phyloP scores from a whole-genome alignment of 2,797 vertebrate species.

The Oreochromis grahami region DNA sequence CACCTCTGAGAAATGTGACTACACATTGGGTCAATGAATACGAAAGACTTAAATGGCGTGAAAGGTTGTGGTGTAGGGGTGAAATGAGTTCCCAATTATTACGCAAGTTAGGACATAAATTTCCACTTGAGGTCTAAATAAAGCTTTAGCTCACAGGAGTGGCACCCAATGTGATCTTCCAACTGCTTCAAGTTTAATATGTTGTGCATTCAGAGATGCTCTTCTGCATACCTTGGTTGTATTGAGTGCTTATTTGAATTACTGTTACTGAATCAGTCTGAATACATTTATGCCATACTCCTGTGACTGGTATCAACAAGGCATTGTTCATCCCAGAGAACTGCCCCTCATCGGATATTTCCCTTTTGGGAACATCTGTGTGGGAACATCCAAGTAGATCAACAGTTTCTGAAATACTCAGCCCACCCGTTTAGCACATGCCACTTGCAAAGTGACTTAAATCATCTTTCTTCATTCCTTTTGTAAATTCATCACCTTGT shows the following conservation, averaged over 20 bases:
- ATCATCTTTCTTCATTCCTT: not conserved
- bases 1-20: not conserved
- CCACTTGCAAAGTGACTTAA: not conserved
- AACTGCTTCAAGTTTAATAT: not conserved
- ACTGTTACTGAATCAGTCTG: not conserved
- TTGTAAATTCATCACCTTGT: not conserved
- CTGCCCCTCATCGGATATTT: not conserved
- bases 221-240: rapidly evolving
- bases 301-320: not conserved
- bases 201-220: not conserved
- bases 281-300: rapidly evolving
- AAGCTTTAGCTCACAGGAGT: not conserved
- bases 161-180: rapidly evolving
- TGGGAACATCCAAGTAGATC: not conserved
- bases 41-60: not conserved
- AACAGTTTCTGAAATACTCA: not conserved
- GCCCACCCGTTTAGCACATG: not conserved
- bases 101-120: not conserved
- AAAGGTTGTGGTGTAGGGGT: not conserved
- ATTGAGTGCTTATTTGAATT: not conserved
- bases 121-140: not conserved
- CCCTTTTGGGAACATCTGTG: not conserved
- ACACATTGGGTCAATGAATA: rapidly evolving
- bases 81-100: not conserved
- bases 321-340: not conserved